Conservation (phyloP, 2,888 invertebrate species). For the Pristionchus exspectatus region DNA sequence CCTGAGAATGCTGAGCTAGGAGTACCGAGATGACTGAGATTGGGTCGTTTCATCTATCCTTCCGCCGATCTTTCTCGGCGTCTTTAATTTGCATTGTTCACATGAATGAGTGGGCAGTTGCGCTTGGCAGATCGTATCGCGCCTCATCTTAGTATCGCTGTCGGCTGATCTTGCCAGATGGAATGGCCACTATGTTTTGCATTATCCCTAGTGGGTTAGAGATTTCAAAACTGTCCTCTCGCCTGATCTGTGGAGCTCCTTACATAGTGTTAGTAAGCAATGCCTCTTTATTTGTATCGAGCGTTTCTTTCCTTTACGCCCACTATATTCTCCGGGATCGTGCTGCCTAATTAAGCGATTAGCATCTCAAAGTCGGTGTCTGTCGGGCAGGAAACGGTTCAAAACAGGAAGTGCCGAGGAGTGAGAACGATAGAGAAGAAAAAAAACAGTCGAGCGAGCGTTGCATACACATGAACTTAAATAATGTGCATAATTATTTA, state of each 20-base stretch:
- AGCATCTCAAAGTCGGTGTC: not conserved
- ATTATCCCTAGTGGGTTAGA: not conserved
- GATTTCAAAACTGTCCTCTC: not conserved
- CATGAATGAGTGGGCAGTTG: not conserved
- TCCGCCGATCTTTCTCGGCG: not conserved
- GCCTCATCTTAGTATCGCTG: not conserved
- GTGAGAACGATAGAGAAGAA: not conserved
- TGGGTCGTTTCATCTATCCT: not conserved
- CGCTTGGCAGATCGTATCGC: not conserved
- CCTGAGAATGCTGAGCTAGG: no score
- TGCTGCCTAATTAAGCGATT: not conserved
- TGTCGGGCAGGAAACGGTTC: not conserved
- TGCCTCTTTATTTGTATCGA: no score
- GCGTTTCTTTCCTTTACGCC: not conserved
- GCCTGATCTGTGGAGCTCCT: no score
- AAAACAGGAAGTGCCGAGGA: slow-evolving; percentile 2
- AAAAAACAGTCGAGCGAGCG: not conserved
- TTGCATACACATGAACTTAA: not conserved
- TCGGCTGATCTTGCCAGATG: not conserved
- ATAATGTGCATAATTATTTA: not conserved
- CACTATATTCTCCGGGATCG: not conserved
- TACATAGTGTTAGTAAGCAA: no score
- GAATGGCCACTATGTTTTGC: not conserved
- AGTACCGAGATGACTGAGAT: not conserved
- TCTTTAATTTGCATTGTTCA: not conserved